Base-by-base conservation (phyloP, 2,113 vertebrate species). In the Cryptoleucopteryx plumbea region DNA sequence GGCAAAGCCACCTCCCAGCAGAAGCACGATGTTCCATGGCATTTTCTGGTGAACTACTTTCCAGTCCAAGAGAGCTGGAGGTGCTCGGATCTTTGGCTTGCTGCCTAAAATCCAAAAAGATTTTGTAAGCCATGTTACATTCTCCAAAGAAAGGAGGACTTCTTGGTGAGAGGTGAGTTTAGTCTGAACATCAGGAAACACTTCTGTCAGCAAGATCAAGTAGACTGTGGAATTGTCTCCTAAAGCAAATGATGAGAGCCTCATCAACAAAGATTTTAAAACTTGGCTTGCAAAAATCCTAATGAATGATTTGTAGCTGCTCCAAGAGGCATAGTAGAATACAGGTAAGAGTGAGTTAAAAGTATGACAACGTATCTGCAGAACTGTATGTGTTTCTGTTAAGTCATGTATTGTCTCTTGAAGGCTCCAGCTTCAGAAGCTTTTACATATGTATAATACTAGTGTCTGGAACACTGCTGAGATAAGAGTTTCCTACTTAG, bases 1-100 rank as follows among this genome's bases (percentile, higher is more conserved):
- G 83, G 99, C 99, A 43, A 99, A 99, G 82, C 99, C 99, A 42
- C 99, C 99, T 55, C 99, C 99, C 96, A 99, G 97, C 91, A 99
- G 97, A 75, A 99, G 78, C 36, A 99, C 78, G 23, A 99, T 98
- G 93, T 99, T 99, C 99, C 99, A 99, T 3, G 99, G 99, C 99
- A 99, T 99, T 62, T 98, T 98, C 75, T 98, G n/a, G 2, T 99
- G 98, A 18, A 99, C 98, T 5, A 84, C 59, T 47, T 98, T 92
- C 99, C 99, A 99, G 63, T 88, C 93, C 93, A 99, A 98, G 61
- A 99, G 98, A 59, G 98, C n/a, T 2, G 97, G 66, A 14, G 98
- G 98, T 7, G 95, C 89, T 56, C 45, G 97, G 65, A 98, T 70
- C 84, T 55, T 97, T 50, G 74, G 20, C 40, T 97, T 97, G 59